Conservation (phyloP, 2,113 vertebrate genomes). For the Plecturocebus donacophilus region DNA sequence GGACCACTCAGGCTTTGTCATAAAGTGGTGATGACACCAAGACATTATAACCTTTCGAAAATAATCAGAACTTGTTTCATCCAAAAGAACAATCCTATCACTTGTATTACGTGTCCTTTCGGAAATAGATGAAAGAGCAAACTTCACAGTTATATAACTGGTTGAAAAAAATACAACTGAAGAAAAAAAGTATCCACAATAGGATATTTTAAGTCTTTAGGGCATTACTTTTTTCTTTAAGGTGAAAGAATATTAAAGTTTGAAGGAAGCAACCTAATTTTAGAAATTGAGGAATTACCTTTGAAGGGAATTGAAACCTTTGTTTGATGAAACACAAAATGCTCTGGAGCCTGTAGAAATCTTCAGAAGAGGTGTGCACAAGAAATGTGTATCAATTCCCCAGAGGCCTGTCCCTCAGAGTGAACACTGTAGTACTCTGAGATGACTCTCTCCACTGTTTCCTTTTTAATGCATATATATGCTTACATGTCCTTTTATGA, state of each 20-base stretch:
- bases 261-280: background rate
- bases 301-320: background rate
- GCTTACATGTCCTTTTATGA: background rate
- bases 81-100: background rate
- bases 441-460: background rate
- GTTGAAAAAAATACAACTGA: slow-evolving; percentile 6
- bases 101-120: background rate
- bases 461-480: background rate
- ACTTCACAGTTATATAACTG: background rate
- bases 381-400: background rate
- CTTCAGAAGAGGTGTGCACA: background rate
- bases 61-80: background rate
- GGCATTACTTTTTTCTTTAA: slow-evolving; percentile 18
- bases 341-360: background rate
- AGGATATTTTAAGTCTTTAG: background rate
- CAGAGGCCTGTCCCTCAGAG: background rate
- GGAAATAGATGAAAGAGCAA: background rate
- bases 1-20: background rate
- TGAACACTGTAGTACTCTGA: background rate
- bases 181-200: background rate
- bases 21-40: background rate
- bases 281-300: background rate
- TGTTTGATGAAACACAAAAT: background rate
- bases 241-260: background rate
- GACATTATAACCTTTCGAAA: background rate